Evolutionary conservation across 30 jellyfish, hydroid and myxozoan species (phyloP), one percentile per base, ranked within the genome.

Genomic region (Clytia hemisphaerica): DNA sequence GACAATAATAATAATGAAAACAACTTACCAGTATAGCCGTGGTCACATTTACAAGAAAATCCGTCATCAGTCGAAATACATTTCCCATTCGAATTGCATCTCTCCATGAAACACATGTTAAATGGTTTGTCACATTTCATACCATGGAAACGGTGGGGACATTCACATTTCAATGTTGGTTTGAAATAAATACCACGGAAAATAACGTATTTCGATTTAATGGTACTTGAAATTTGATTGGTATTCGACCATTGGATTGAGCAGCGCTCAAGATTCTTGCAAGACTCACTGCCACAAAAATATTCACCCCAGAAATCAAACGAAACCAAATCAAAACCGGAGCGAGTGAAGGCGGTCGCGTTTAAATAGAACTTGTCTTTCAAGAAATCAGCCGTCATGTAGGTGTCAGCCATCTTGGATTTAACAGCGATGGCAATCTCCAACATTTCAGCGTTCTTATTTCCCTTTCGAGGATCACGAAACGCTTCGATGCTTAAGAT

Each of bases 341-440:
- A 32, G 27, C 35, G 54, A 59, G 35, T 38, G 53, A 91, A 91
- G 3, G 44, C 60, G 2, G 46, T 76, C 36, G 37, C 71, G 49
- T 81, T 72, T 44, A 82, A 58, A 70, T 81, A 91, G 58, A 91
- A 47, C 14, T 57, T 58, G 47, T 91, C 91, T 54, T 91, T 91
- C 83, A 91, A 71, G 15, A 33, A 71, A 15, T 58, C 46, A 19
- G 93, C 92, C 0, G 87, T 29, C 61, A 91, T 54, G 65, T 74
- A 91, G 27, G 37, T 70, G 27, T 85, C 83, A 10, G 88, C 88
- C 21, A 76, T 73, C 36, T 72, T 65, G 6, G 64, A 64, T 45
- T 92, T 66, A 4, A 91, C 99, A 26, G 99, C 83, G 27, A 91
- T 91, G 26, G 94, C 93, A 27, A 91, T 75, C 71, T 91, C 88